phyloP scores from a whole-genome alignment of 30 jellyfish, hydroid and myxozoan species.

The Hydractinia symbiolongicarpus region DNA sequence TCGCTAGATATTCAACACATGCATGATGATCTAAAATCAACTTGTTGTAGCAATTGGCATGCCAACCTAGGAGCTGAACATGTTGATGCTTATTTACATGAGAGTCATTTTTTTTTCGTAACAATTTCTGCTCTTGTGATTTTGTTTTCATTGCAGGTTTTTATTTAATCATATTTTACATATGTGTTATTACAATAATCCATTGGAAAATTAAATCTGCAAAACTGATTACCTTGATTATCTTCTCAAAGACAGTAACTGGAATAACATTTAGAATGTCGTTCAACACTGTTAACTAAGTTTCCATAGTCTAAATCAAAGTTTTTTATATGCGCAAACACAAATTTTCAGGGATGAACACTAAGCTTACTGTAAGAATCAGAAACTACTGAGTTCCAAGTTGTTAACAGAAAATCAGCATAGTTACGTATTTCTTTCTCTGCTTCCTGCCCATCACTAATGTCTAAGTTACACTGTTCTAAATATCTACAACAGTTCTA shows the following conservation, averaged over 20 bases:
- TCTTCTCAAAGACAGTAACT: slow-evolving; percentile 27
- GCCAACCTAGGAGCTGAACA: slow-evolving; percentile 48
- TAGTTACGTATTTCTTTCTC: no score
- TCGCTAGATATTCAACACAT: slow-evolving; percentile 47
- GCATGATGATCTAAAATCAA: slow-evolving; percentile 31
- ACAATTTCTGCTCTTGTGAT: background rate
- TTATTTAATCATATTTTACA: slow-evolving; percentile 7
- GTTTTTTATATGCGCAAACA: background rate
- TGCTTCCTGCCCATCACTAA: no score
- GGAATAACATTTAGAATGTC: slow-evolving; percentile 42
- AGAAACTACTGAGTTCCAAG: no score
- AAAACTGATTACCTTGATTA: slow-evolving; percentile 17
- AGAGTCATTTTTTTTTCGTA: slow-evolving; percentile 32
- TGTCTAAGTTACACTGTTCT: no score
- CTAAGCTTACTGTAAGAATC: no score
- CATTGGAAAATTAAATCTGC: slow-evolving; percentile 42
- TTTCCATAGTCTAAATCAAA: slow-evolving; percentile 31
- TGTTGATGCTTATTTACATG: slow-evolving; percentile 42
- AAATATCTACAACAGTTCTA: no score
- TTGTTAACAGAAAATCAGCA: no score
- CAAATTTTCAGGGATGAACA: no score
- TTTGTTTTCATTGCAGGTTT: no score
- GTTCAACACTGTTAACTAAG: slow-evolving; percentile 24
- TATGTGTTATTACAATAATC: slow-evolving; percentile 17
- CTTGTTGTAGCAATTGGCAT: slow-evolving; percentile 46